phyloP scores from a whole-genome alignment of 2,888 invertebrate genomes.

The Harpagoxenus sublaevis region DNA sequence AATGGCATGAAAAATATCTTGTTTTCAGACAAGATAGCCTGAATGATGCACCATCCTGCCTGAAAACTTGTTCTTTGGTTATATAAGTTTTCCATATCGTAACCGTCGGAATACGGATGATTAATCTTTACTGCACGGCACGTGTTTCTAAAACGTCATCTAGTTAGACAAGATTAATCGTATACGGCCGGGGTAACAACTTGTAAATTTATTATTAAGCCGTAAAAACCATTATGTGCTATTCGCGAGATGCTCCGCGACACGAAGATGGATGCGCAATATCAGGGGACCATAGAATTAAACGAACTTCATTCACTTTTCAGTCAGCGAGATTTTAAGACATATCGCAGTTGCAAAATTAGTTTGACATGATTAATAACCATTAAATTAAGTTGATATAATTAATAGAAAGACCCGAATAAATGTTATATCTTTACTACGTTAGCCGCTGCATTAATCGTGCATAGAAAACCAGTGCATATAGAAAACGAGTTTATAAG shows the following conservation, averaged over 20 bases:
- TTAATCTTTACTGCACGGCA: constrained; percentile 49
- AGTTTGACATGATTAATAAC: constrained; percentile 40
- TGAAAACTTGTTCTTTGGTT: constrained; percentile 52
- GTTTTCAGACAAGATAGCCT: constrained; percentile 30
- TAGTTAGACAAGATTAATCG: constrained; percentile 58
- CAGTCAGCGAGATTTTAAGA: constrained; percentile 40
- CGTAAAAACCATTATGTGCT: constrained; percentile 54
- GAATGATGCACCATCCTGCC: constrained; percentile 41
- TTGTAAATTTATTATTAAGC: constrained; percentile 59
- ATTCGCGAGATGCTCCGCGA: constrained; percentile 49
- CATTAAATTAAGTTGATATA: constrained; percentile 10
- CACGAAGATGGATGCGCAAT: constrained; percentile 54
- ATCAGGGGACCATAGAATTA: constrained; percentile 40
- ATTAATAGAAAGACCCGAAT: constrained; percentile 2
- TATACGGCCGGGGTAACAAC: constrained; percentile 45
- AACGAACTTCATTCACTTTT: constrained; percentile 49
- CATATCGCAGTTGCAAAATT: constrained; percentile 47
- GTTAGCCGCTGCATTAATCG: neutral
- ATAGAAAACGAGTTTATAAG: neutral
- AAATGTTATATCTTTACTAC: neutral
- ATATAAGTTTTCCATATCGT: constrained; percentile 55
- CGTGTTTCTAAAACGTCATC: constrained; percentile 56
- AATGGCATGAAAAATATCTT: constrained; percentile 40
- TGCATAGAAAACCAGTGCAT: neutral
- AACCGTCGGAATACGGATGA: constrained; percentile 53